Base-by-base conservation (phyloP, 2,888 invertebrate species). In the Trichopoda pennipes region DNA sequence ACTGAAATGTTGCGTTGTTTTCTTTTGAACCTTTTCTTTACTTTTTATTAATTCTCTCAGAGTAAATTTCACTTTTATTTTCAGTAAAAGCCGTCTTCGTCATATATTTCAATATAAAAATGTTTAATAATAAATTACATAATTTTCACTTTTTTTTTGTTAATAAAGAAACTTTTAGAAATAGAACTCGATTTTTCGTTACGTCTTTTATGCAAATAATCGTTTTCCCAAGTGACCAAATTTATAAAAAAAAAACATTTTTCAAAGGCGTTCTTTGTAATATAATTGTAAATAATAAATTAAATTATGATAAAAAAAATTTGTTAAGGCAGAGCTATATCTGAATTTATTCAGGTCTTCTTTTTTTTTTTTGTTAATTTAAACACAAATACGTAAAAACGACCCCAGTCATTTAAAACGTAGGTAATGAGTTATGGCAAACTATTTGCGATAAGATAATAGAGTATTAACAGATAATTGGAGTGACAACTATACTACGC, bases 371-470 rank as follows among this genome's bases (percentile, higher is more conserved):
- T 44, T 14, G 9, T 44, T 12, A 38, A 68, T 58, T 58, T 19
- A 61, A 38, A 21, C 53, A 23, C 53, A 51, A 66, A 51, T 58
- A 78, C n/a, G 28, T 42, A 23, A 44, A 10, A 16, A n/a, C n/a
- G n/a, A n/a, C 16, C 1, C 2, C n/a, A 44, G 7, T n/a, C 10
- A 3, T 16, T 47, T 42, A 49, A 56, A 44, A 66, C 28, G n/a
- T n/a, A 66, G 58, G 23, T 19, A 60, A 10, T 58, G 49, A 35
- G 53, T 42, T 58, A 58, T 58, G 64, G 72, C 44, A 79, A 72
- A 76, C 55, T 58, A 81, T 74, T 84, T 68, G 70, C 53, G 84
- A 84, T 84, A 84, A 84, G 84, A 84, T 84, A 81, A 72, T 56
- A 74, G 74, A 55, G 42, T 32, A 32, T 32, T 32, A 32, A 32